Evolutionary conservation across 2,797 vertebrate species (phyloP).

Genomic region (Botia kubotai): DNA sequence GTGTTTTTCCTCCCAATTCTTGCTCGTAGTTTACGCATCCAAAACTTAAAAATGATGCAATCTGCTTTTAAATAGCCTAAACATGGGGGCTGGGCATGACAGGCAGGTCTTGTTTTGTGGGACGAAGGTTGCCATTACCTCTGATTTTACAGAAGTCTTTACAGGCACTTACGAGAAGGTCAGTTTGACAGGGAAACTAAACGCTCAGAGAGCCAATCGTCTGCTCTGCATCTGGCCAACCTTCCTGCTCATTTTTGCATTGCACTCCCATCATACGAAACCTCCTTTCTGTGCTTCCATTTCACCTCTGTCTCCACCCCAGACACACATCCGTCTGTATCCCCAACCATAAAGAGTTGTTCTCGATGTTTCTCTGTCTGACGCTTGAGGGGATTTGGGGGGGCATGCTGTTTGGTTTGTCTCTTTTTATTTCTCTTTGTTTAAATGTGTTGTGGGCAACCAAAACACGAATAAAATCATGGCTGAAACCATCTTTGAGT

Average conservation of each 20-base stretch:
- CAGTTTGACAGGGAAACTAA: slow-evolving; percentile 32
- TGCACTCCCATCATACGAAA: slow-evolving; percentile 11
- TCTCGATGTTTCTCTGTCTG: slow-evolving; percentile 51
- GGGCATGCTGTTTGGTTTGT: slow-evolving; percentile 64
- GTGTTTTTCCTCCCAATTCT: background rate
- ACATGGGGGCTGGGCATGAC: background rate
- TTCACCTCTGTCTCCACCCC: slow-evolving; percentile 41
- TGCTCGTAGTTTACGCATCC: background rate
- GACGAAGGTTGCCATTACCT: background rate
- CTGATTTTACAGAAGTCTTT: slow-evolving; percentile 10
- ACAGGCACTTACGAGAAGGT: slow-evolving; percentile 9
- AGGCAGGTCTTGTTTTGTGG: slow-evolving; percentile 10
- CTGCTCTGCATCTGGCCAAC: slow-evolving; percentile 20
- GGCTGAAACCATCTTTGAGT: slow-evolving; percentile 84
- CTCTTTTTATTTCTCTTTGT: slow-evolving; percentile 67
- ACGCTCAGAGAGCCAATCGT: background rate
- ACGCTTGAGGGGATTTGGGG: slow-evolving; percentile 49
- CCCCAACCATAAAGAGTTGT: slow-evolving; percentile 50
- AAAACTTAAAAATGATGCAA: background rate
- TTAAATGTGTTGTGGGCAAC: slow-evolving; percentile 73
- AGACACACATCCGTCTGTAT: slow-evolving; percentile 52
- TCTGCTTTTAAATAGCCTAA: slow-evolving; percentile 14
- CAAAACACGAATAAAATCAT: slow-evolving; percentile 71
- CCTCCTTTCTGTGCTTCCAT: slow-evolving; percentile 51
- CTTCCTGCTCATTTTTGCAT: slow-evolving; percentile 40